These are phyloP conservation scores for Zaprionus capensis DNA, from an alignment of 1,140 invertebrate species.

Conservation along the genomic window DNA sequence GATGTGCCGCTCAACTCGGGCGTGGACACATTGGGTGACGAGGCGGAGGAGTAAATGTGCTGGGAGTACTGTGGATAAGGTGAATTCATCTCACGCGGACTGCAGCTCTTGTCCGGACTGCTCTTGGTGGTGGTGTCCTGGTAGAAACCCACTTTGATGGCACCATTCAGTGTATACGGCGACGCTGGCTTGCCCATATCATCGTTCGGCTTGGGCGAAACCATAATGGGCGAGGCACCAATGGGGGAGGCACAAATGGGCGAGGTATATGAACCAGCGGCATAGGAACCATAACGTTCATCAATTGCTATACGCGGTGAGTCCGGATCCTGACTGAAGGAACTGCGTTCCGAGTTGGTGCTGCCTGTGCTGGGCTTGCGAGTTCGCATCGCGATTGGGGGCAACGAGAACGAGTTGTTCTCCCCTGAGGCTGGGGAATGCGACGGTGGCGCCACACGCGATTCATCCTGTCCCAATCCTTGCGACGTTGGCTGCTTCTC, in stretches of 20 bases:
- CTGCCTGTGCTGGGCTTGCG: slow-evolving; percentile 89
- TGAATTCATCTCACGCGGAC: slow-evolving; percentile 87
- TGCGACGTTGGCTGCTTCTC: slow-evolving; percentile 68
- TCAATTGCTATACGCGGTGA: slow-evolving; percentile 88
- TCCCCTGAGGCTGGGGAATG: slow-evolving; percentile 64
- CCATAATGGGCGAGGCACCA: slow-evolving; percentile 85
- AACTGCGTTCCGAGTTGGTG: slow-evolving; percentile 90
- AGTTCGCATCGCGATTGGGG: slow-evolving; percentile 84
- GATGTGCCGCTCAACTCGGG: slow-evolving; percentile 79
- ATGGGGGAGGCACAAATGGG: slow-evolving; percentile 87
- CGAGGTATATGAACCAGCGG: slow-evolving; percentile 88
- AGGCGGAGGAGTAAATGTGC: slow-evolving; percentile 87
- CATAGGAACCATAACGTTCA: slow-evolving; percentile 85
- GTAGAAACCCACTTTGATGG: slow-evolving; percentile 91
- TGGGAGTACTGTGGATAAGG: slow-evolving; percentile 87
- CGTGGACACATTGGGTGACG: slow-evolving; percentile 82
- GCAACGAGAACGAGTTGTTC: slow-evolving; percentile 66
- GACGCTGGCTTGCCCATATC: slow-evolving; percentile 87
- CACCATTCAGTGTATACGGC: slow-evolving; percentile 88
- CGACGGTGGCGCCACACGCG: slow-evolving; percentile 52
- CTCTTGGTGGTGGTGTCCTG: slow-evolving; percentile 90
- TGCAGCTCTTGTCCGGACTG: slow-evolving; percentile 90
- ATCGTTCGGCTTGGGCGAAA: slow-evolving; percentile 86
- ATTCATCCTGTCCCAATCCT: slow-evolving; percentile 29
- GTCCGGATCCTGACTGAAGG: slow-evolving; percentile 90